Conservation (phyloP, 2,113 vertebrate species). For the Pterocles burchelli region DNA sequence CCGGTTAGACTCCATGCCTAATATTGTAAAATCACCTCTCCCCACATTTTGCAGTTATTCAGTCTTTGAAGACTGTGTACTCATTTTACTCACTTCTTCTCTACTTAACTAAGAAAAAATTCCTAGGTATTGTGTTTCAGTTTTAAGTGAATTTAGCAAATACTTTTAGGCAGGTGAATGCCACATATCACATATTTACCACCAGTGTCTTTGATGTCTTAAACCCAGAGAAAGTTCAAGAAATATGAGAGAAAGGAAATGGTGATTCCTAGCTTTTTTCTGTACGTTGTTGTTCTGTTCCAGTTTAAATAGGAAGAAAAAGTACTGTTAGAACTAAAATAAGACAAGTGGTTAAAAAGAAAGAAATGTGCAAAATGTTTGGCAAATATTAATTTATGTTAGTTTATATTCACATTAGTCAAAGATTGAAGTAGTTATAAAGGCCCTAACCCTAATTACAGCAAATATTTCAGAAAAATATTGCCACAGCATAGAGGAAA, state of each 20-base stretch:
- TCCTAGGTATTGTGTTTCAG: neutral
- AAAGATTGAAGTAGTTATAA: neutral
- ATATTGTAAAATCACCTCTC: neutral
- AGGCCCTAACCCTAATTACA: neutral
- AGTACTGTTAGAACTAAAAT: neutral
- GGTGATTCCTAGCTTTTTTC: rapidly evolving
- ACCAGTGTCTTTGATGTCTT: neutral
- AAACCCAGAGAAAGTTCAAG: neutral
- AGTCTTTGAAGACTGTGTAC: neutral
- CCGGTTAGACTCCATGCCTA: neutral
- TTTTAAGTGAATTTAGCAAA: neutral
- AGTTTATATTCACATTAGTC: neutral
- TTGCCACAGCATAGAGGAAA: neutral
- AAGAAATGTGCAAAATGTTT: neutral
- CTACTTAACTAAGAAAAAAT: neutral
- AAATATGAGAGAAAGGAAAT: neutral
- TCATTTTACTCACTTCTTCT: neutral
- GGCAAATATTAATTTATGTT: neutral
- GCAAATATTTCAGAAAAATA: neutral
- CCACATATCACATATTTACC: neutral
- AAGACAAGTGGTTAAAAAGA: neutral
- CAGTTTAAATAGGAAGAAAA: neutral
- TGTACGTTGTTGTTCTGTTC: neutral
- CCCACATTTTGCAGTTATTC: neutral
- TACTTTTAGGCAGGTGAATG: neutral